Conservation (phyloP, 1,140 invertebrate species). For the Drosophila cardini region DNA sequence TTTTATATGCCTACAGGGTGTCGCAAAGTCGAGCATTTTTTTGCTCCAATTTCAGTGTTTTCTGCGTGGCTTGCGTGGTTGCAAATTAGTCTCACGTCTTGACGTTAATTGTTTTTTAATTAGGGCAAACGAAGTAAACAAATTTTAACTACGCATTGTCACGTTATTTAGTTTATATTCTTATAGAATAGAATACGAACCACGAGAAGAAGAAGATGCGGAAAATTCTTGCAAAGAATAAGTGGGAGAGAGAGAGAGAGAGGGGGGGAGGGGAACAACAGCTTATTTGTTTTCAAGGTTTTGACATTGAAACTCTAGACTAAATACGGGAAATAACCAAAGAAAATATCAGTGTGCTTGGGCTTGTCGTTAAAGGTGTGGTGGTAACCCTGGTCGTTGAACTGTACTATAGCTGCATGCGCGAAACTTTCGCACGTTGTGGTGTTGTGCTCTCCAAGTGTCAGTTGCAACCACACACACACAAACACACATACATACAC, state of each 20-base stretch:
- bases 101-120: slow-evolving; percentile 39
- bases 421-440: slow-evolving; percentile 40
- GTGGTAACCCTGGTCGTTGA: slow-evolving; percentile 14
- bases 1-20: not conserved
- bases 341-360: not conserved
- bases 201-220: not conserved
- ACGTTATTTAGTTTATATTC: slow-evolving; percentile 4
- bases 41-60: not conserved
- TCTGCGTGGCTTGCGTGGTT: not conserved
- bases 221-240: slow-evolving; percentile 24
- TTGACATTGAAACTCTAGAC: slow-evolving; percentile 21
- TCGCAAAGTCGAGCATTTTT: not conserved
- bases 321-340: not conserved
- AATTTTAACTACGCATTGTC: slow-evolving; percentile 25
- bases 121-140: slow-evolving; percentile 9
- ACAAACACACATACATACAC: slow-evolving; percentile 7
- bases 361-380: not conserved
- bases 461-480: slow-evolving; percentile 1
- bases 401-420: not conserved
- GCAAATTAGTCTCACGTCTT: slow-evolving; percentile 21
- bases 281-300: slow-evolving; percentile 7
- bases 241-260: not conserved
- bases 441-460: slow-evolving; percentile 27
- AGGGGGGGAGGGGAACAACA: not conserved
- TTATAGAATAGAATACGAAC: too few species aligned